Percentiles rank a stretch among this genome's conserved stretches.
phyloP scores from a whole-genome alignment of 2,888 invertebrate species.

The Volucella inflata region DNA sequence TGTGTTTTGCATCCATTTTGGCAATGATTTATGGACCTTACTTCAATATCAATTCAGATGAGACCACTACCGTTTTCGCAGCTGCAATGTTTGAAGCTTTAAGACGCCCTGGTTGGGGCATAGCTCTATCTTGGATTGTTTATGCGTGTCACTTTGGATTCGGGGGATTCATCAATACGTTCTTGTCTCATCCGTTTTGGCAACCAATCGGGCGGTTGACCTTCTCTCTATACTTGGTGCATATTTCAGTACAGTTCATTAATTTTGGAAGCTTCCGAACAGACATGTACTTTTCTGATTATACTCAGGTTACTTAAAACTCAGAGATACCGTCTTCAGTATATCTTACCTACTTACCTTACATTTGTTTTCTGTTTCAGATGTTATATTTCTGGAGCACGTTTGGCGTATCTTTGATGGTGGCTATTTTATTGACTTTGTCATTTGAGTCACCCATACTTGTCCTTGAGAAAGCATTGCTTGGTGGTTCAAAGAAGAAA shows the following conservation, averaged over 20 bases:
- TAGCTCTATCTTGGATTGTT: conserved; percentile 68
- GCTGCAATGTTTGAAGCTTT: conserved; percentile 70
- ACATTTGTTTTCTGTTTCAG: conserved; percentile 12
- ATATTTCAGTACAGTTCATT: conserved; percentile 49
- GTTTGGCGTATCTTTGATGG: conserved; percentile 53
- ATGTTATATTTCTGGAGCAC: conserved; percentile 57
- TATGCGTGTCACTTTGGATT: conserved; percentile 73
- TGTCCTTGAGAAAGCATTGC: conserved; percentile 78
- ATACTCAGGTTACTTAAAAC: conserved; percentile 38
- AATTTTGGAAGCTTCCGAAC: conserved; percentile 23
- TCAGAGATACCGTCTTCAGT: not conserved
- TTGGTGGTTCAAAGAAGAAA: not conserved
- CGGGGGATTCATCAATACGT: conserved; percentile 71
- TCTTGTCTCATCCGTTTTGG: conserved; percentile 69
- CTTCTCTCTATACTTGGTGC: conserved; percentile 70
- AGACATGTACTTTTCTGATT: conserved; percentile 45
- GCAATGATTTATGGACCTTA: conserved; percentile 77
- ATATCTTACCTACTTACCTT: too few species aligned
- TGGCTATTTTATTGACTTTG: conserved; percentile 79
- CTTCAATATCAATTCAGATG: conserved; percentile 79
- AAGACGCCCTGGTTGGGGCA: conserved; percentile 69
- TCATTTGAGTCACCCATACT: conserved; percentile 82
- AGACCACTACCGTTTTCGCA: conserved; percentile 73
- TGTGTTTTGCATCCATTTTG: conserved; percentile 42
- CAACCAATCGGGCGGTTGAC: conserved; percentile 72